Evolutionary conservation across 2,888 invertebrate species (phyloP).

Genomic region (Quadroppia sp.): DNA sequence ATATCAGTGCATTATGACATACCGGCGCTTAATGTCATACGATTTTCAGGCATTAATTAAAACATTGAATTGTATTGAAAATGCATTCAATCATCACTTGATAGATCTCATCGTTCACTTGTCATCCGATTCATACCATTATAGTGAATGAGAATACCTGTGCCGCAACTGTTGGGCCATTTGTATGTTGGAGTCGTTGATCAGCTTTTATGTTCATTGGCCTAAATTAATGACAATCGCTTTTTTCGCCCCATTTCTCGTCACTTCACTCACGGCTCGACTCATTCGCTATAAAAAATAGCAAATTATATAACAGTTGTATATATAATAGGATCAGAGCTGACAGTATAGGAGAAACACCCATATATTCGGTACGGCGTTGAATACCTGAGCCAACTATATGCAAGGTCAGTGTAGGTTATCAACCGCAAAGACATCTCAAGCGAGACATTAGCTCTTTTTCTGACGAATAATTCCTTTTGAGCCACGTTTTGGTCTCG

Average conservation of each 20-base stretch:
- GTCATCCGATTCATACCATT: constrained; percentile 25
- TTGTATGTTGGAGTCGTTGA: constrained; percentile 6
- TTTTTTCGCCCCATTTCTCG: constrained; percentile 35
- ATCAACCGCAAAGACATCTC: constrained; percentile 29
- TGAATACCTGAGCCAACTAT: not conserved
- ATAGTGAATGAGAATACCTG: not conserved
- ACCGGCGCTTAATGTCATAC: too few species aligned
- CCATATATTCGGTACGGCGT: constrained; percentile 21
- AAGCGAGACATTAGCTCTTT: constrained; percentile 14
- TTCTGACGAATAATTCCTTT: not conserved
- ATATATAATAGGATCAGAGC: constrained; percentile 26
- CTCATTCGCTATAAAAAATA: constrained; percentile 26
- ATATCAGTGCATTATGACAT: not conserved
- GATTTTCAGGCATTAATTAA: not conserved
- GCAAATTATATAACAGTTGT: constrained; percentile 9
- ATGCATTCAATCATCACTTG: constrained; percentile 8
- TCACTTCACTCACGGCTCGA: constrained; percentile 19
- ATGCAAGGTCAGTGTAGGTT: constrained; percentile 29
- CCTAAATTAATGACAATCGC: constrained; percentile 38
- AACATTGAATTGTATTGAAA: not conserved
- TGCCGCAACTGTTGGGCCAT: not conserved
- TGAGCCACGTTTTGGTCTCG: not conserved
- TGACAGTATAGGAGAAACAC: constrained; percentile 31
- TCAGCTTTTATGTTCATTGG: constrained; percentile 25
- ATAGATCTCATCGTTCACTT: not conserved